Evolutionary conservation across 1,140 invertebrate genomes (phyloP).

Genomic region (Drosophila kikkawai): DNA sequence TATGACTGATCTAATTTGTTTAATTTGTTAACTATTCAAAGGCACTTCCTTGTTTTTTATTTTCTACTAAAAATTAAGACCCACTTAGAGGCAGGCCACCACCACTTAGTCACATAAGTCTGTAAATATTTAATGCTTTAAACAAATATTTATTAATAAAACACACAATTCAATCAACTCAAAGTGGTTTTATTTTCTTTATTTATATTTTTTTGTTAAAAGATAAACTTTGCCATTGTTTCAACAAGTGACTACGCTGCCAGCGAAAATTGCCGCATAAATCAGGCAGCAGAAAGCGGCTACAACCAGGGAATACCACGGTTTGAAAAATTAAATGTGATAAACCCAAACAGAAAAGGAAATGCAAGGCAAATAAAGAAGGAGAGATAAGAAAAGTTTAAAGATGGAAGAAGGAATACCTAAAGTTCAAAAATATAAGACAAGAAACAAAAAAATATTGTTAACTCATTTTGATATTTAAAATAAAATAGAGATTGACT

Average conservation of each 20-base stretch:
- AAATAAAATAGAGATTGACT: background rate
- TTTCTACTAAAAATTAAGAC: constrained; percentile 4
- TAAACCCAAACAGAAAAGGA: constrained; percentile 47
- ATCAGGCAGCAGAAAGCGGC: constrained; percentile 63
- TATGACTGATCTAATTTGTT: constrained; percentile 16
- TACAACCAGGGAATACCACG: constrained; percentile 53
- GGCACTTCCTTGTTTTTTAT: too few relatives aligned
- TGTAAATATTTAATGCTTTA: constrained; percentile 55
- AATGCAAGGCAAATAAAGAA: constrained; percentile 20
- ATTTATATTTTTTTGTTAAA: background rate
- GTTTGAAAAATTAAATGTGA: constrained; percentile 76
- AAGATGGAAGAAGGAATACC: constrained; percentile 4
- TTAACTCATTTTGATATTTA: background rate
- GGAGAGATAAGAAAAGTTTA: background rate
- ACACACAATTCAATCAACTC: constrained; percentile 57
- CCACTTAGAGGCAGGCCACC: constrained; percentile 49
- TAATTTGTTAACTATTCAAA: background rate
- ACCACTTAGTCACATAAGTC: constrained; percentile 45
- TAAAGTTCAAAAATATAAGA: background rate
- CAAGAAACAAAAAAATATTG: background rate
- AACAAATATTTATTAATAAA: constrained; percentile 62
- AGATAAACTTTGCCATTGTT: constrained; percentile 45
- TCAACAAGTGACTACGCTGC: constrained; percentile 45
- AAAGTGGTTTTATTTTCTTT: background rate
- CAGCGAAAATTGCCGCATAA: constrained; percentile 61